Conservation (phyloP, 2,888 invertebrate species). For the Arrhopalites spinosus region DNA sequence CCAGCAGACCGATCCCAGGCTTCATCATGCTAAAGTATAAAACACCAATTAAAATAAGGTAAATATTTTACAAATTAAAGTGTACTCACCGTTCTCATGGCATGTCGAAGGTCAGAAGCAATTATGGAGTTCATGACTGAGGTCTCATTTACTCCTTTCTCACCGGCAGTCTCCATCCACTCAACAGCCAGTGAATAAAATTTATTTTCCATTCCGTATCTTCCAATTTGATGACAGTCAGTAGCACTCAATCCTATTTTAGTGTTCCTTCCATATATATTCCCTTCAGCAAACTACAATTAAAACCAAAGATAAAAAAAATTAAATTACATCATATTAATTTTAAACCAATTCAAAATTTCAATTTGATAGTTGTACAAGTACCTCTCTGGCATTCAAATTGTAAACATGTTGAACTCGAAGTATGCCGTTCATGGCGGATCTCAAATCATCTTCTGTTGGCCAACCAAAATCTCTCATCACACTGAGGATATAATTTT, state of each 20-base stretch:
- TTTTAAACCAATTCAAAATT: background rate
- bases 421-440: constrained; percentile 37
- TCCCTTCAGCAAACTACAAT: constrained; percentile 32
- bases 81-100: constrained; percentile 11
- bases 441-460: constrained; percentile 32
- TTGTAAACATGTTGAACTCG: constrained; percentile 44
- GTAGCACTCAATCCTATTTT: constrained; percentile 3
- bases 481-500: constrained; percentile 17
- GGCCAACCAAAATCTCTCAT: constrained; percentile 43
- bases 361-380: background rate
- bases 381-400: constrained; percentile 40
- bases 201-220: background rate
- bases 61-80: background rate
- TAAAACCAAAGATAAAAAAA: background rate
- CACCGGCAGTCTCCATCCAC: constrained; percentile 32
- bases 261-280: constrained; percentile 13
- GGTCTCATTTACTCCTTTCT: background rate
- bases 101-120: constrained; percentile 11
- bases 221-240: constrained; percentile 33
- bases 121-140: background rate
- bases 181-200: constrained; percentile 15
- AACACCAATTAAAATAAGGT: background rate
- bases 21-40: constrained; percentile 26
- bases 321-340: background rate
- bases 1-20: constrained; percentile 27